phyloP scores from a whole-genome alignment of 2,113 vertebrate species.

The Semicossyphus pulcher region DNA sequence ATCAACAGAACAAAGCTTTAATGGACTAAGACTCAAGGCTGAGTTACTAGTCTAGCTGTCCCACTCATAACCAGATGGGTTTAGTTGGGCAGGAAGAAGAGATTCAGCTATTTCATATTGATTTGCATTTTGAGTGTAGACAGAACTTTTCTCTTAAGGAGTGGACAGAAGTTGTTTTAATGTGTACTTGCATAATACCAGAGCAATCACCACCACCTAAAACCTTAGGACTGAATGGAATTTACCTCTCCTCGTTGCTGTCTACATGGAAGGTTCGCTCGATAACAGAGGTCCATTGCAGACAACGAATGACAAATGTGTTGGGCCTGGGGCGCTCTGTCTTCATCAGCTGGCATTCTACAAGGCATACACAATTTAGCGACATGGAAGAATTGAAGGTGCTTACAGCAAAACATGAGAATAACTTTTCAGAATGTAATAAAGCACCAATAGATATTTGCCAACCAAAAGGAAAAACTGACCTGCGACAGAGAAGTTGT shows the following conservation, averaged over 20 bases:
- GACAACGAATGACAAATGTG: slow-evolving; percentile 95
- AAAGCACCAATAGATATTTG: neutral
- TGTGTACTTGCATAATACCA: no score
- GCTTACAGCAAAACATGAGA: neutral
- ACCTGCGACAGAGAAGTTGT: slow-evolving; percentile 97
- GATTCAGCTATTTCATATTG: neutral
- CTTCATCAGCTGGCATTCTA: slow-evolving; percentile 89
- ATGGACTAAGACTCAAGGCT: no score
- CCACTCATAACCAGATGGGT: no score
- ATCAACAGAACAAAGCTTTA: no score
- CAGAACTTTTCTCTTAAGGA: no score
- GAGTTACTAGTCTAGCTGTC: no score
- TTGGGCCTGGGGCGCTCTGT: slow-evolving; percentile 93
- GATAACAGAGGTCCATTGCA: slow-evolving; percentile 97
- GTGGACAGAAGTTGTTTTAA: no score
- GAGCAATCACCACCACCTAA: neutral
- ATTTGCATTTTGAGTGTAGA: neutral
- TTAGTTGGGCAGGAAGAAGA: no score
- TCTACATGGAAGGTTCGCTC: slow-evolving; percentile 96
- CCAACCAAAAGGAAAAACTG: neutral
- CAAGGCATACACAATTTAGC: neutral
- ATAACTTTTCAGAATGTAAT: neutral
- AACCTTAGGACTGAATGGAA: neutral
- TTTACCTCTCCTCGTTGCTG: slow-evolving; percentile 89
- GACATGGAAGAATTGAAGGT: neutral